Percentiles rank a stretch among this genome's conserved stretches.
Evolutionary conservation across 2,113 vertebrate species (phyloP).

Genomic region (Indicator maculatus): DNA sequence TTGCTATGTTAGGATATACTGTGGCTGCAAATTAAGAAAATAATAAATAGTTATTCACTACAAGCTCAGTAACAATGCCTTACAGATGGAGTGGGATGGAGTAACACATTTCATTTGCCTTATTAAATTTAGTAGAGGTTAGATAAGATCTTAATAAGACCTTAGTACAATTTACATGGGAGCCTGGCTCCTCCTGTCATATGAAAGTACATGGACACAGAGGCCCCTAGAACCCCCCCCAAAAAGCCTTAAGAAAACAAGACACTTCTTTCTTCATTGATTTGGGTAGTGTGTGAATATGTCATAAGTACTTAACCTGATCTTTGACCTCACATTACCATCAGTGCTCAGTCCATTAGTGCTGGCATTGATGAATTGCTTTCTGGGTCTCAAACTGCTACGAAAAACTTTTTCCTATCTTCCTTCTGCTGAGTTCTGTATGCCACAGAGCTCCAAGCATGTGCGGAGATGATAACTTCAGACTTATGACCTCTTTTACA

Average conservation of each 20-base stretch:
- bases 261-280: not conserved
- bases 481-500: not conserved
- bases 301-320: not conserved
- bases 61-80: not conserved
- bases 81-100: not conserved
- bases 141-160: not conserved
- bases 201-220: not conserved
- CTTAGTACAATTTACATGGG: not conserved
- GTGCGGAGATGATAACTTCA: not conserved
- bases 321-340: not conserved
- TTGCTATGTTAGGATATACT: not conserved
- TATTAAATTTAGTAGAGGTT: not conserved
- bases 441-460: not conserved
- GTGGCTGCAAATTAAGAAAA: not conserved
- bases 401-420: not conserved
- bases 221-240: not conserved
- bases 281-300: not conserved
- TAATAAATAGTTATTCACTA: not conserved
- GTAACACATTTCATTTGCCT: not conserved
- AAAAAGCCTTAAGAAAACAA: not conserved
- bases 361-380: not conserved
- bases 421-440: not conserved
- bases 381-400: not conserved
- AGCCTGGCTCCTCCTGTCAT: not conserved
- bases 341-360: not conserved